phyloP scores from a whole-genome alignment of 1,140 invertebrate genomes.

The Musca domestica region DNA sequence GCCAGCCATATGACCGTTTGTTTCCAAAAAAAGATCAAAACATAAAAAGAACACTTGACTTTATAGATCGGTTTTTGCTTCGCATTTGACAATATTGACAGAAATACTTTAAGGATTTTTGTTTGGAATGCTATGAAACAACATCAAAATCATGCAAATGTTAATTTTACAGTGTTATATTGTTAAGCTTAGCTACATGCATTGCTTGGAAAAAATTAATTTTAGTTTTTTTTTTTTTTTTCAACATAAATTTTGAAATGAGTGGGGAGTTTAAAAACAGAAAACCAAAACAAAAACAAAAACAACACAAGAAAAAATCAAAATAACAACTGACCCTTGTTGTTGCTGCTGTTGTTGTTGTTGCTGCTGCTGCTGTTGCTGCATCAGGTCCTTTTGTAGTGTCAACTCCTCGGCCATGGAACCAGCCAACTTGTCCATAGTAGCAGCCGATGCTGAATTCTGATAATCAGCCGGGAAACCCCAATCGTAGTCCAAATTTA shows the following conservation, averaged over 20 bases:
- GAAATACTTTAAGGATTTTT: neutral
- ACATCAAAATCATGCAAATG: neutral
- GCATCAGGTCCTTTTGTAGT: conserved; percentile 67
- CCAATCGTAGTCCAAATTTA: conserved; percentile 78
- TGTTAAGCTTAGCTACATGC: neutral
- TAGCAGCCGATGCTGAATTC: conserved; percentile 53
- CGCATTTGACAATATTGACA: too few species aligned
- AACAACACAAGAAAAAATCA: conserved; percentile 29
- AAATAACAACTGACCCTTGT: conserved; percentile 60
- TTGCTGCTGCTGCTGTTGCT: conserved; percentile 30
- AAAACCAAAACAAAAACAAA: neutral
- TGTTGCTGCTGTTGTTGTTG: conserved; percentile 31
- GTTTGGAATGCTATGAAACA: neutral
- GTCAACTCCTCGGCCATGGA: conserved; percentile 85
- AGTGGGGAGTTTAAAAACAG: neutral
- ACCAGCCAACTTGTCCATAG: conserved; percentile 69
- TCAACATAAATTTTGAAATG: neutral
- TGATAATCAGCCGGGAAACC: conserved; percentile 58
- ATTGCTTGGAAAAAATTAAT: too few species aligned
- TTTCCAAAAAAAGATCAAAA: conserved; percentile 45
- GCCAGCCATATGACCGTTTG: conserved; percentile 57
- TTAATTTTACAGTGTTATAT: neutral
- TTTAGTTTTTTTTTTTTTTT: neutral
- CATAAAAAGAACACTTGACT: conserved; percentile 41
- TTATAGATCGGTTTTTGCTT: conserved; percentile 34